Evolutionary conservation across 2,888 invertebrate genomes (phyloP), one percentile per base, ranked within the genome.

Genomic region (Priocnemis perturbator): DNA sequence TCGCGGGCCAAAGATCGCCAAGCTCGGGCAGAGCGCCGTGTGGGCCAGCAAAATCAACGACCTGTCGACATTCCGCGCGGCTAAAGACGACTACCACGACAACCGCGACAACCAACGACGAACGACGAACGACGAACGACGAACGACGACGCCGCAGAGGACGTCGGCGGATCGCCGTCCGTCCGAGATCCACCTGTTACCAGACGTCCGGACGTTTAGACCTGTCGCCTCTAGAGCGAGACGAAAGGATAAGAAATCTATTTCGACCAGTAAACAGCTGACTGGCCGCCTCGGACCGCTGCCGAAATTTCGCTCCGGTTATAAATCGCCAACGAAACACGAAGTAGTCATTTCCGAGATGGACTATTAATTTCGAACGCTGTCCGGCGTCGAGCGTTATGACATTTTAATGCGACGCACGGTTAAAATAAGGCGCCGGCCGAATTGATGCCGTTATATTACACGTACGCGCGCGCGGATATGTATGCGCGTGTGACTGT

Each of bases 1-100:
- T 83, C 67, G 76, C 81, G 67, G 77, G 83, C 85, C 81, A 83
- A 85, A 84, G 83, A 86, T 86, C 83, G 75, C 71, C 37, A 37
- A 37, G 50, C 17, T 50, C 50, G 50, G 50, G 3, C 17, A 19
- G 50, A 17, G 50, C 17, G 50, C n/a, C n/a, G 70, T 60, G 67
- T 71, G 62, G 75, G 74, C 75, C 76, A 68, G 68, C 70, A 79
- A 83, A 83, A 85, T 83, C 86, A 83, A 83, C 83, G 85, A 83
- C 82, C 83, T 79, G 83, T 81, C 82, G 78, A 80, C 81, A 83
- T 85, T 86, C 82, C 82, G 21, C 77, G 73, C 62, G 68, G 64
- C 53, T 58, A 60, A 37, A 59, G 60, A 53, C 59, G 48, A 48
- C 62, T 37, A 3, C 4, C 37, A 3, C 4, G 37, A 37, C 37